Conservation (phyloP, 2,888 invertebrate genomes). For the Xylophagus ater region DNA sequence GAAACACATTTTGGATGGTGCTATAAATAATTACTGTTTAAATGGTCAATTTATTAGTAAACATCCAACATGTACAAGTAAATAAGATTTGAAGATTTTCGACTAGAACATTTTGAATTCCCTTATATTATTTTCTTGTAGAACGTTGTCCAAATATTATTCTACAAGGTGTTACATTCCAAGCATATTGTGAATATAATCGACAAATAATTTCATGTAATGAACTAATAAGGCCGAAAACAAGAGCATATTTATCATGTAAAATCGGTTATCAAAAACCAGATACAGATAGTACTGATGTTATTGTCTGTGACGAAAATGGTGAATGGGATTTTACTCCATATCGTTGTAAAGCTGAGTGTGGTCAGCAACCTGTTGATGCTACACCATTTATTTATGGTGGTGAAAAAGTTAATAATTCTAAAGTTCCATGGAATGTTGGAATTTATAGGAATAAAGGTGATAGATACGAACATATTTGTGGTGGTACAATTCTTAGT, state of each 20-base stretch:
- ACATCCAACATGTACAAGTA: constrained; percentile 14
- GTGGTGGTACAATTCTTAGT: constrained; percentile 25
- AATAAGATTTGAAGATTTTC: too few species aligned
- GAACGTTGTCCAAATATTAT: not conserved
- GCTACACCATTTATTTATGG: constrained; percentile 16
- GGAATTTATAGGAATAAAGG: constrained; percentile 20
- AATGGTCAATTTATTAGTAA: constrained; percentile 6
- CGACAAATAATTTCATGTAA: constrained; percentile 14
- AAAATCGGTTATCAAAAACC: constrained; percentile 13
- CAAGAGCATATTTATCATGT: constrained; percentile 18
- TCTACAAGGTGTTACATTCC: constrained; percentile 3
- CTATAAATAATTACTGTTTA: constrained; percentile 8
- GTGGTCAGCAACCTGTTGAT: constrained; percentile 20
- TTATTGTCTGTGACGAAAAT: constrained; percentile 19
- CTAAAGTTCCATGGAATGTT: constrained; percentile 27
- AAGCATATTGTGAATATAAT: constrained; percentile 13
- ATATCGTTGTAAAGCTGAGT: constrained; percentile 24
- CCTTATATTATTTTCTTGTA: too few species aligned
- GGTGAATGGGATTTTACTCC: constrained; percentile 25
- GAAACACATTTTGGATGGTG: constrained; percentile 7
- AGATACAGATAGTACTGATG: not conserved
- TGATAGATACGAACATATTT: constrained; percentile 15
- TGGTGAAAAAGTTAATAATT: constrained; percentile 12
- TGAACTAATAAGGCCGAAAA: constrained; percentile 15
- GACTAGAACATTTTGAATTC: too few species aligned